Evolutionary conservation across 1,140 invertebrate genomes (phyloP).

Genomic region (Tyrophagus putrescentiae): DNA sequence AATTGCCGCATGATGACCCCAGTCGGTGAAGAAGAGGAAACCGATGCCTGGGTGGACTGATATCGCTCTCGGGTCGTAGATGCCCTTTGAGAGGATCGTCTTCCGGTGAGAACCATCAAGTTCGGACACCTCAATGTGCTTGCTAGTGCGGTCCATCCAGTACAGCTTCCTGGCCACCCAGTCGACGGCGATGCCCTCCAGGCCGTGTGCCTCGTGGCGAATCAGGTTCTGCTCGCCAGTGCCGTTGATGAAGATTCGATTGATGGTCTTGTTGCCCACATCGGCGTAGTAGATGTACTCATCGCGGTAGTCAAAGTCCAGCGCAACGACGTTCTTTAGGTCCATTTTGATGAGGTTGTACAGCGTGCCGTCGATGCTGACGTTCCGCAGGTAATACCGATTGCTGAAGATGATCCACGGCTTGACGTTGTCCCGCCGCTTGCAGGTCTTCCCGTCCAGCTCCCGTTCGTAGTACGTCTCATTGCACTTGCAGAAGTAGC

Average conservation of each 20-base stretch:
- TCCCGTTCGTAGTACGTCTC: slow-evolving; percentile 76
- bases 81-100: slow-evolving; percentile 60
- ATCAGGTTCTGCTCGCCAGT: slow-evolving; percentile 59
- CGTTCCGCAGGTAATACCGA: slow-evolving; percentile 91
- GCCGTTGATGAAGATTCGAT: slow-evolving; percentile 41
- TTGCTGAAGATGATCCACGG: slow-evolving; percentile 95
- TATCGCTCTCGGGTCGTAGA: slow-evolving; percentile 80
- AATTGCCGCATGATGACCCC: slow-evolving; percentile 88
- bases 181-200: slow-evolving; percentile 88
- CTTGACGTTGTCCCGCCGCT: slow-evolving; percentile 52
- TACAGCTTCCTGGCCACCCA: slow-evolving; percentile 93
- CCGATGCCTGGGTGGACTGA: slow-evolving; percentile 82
- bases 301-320: slow-evolving; percentile 77
- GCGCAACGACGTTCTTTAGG: slow-evolving; percentile 83
- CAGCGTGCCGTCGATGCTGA: slow-evolving; percentile 67
- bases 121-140: slow-evolving; percentile 77
- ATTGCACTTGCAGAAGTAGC: slow-evolving; percentile 89
- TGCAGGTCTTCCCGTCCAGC: slow-evolving; percentile 71
- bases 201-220: slow-evolving; percentile 75
- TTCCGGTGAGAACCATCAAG: slow-evolving; percentile 77
- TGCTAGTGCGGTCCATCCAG: slow-evolving; percentile 89
- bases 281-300: slow-evolving; percentile 84
- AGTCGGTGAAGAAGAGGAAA: slow-evolving; percentile 83
- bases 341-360: slow-evolving; percentile 86
- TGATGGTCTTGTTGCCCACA: slow-evolving; percentile 77